Conservation (phyloP, 2,888 invertebrate species). For the Lamellibrachia satsuma region DNA sequence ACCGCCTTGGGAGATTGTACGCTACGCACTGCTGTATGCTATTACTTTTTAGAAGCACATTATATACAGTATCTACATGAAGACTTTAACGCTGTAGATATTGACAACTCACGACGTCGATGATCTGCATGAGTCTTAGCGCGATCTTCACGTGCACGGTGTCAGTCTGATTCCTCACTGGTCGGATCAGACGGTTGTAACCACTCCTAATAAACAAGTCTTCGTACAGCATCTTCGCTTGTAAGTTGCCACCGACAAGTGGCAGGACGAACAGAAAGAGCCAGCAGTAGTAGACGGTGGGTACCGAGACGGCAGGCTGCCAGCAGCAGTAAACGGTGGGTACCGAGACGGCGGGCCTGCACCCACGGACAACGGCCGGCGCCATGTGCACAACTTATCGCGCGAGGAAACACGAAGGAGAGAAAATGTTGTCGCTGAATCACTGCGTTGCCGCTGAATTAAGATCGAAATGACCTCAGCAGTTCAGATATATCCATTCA, state of each 20-base stretch:
- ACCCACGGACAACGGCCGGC: background rate
- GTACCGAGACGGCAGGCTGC: background rate
- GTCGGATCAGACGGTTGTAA: conserved; percentile 17
- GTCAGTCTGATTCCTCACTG: background rate
- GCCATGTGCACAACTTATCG: no score
- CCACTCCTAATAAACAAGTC: conserved; percentile 14
- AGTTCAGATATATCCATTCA: no score
- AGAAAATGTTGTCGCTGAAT: no score
- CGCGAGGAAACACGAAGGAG: no score
- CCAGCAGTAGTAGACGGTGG: background rate
- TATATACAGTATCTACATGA: background rate
- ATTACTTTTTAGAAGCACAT: no score
- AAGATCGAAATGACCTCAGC: no score
- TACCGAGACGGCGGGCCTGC: background rate
- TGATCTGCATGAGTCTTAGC: conserved; percentile 19
- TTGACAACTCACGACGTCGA: conserved; percentile 8
- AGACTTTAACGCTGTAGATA: background rate
- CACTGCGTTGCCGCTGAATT: no score
- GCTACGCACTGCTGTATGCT: no score
- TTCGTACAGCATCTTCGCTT: conserved; percentile 9
- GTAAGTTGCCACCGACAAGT: background rate
- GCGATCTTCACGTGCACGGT: background rate
- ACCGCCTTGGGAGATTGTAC: no score
- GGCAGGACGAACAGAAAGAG: background rate
- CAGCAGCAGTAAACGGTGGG: background rate